A percentile compares a stretch with the other conserved stretches of the same genome.
These are phyloP conservation scores for Cosmia trapezina DNA, from an alignment of 2,888 invertebrate species.

Conservation along the genomic window DNA sequence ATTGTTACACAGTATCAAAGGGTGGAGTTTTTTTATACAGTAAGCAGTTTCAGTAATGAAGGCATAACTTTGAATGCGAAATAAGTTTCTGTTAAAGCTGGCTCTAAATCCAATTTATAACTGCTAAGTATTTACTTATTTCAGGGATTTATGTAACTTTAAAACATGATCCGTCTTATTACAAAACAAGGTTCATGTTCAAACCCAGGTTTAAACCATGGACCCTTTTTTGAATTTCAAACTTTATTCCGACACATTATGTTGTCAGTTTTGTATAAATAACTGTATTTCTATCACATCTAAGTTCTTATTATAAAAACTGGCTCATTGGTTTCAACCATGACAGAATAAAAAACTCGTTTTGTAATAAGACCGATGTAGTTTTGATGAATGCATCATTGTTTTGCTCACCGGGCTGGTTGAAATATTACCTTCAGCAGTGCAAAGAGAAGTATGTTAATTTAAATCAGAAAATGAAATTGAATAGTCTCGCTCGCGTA, in stretches of 20 bases:
- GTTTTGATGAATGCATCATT: constrained; percentile 23
- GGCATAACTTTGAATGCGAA: constrained; percentile 13
- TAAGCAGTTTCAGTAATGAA: constrained; percentile 29
- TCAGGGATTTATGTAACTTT: constrained; percentile 6
- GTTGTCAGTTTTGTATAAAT: too few species aligned
- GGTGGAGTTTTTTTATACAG: constrained; percentile 21
- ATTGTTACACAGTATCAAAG: constrained; percentile 33
- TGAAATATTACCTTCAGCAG: constrained; percentile 23
- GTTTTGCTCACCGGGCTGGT: not conserved
- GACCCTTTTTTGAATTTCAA: too few species aligned
- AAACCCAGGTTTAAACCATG: too few species aligned
- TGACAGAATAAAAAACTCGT: too few species aligned
- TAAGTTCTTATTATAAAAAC: too few species aligned
- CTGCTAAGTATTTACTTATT: not conserved
- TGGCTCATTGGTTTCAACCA: too few species aligned
- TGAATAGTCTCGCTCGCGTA: constrained; percentile 21
- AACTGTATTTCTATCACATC: too few species aligned
- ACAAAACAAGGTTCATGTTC: too few species aligned
- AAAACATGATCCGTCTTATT: too few species aligned
- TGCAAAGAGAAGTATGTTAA: constrained; percentile 19
- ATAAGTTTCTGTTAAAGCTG: constrained; percentile 9
- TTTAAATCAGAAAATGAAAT: constrained; percentile 43
- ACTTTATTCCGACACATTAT: too few species aligned
- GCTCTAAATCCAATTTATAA: constrained; percentile 7
- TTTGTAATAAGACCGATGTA: too few species aligned